A percentile compares a stretch with the other conserved stretches of the same genome.
phyloP scores from a whole-genome alignment of 2,797 vertebrate genomes.

The Knipowitschia caucasica region DNA sequence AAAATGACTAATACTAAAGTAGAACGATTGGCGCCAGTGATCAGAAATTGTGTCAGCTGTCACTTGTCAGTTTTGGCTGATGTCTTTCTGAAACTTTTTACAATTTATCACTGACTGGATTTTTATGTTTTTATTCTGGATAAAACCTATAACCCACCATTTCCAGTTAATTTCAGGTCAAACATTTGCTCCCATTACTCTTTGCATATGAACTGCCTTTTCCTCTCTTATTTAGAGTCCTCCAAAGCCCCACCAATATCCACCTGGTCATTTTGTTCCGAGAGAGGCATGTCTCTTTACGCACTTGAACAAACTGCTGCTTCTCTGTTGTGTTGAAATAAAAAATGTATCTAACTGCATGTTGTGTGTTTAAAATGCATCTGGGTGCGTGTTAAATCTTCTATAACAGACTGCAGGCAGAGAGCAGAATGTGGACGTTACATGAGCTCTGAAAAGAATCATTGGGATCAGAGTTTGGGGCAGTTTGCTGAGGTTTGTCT shows the following conservation, averaged over 20 bases:
- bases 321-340: conserved; percentile 26
- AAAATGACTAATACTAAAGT: too few species aligned
- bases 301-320: conserved; percentile 36
- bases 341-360: conserved; percentile 61
- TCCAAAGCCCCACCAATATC: conserved; percentile 66
- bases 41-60: too few species aligned
- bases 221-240: conserved; percentile 66
- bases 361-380: conserved; percentile 39
- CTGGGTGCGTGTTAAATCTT: conserved; percentile 13
- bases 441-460: too few species aligned
- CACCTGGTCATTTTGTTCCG: conserved; percentile 72
- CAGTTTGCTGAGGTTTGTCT: too few species aligned
- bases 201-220: conserved; percentile 40
- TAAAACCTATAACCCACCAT: not conserved
- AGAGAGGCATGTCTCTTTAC: conserved; percentile 74
- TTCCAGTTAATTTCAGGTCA: not conserved
- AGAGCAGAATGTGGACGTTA: conserved; percentile 47
- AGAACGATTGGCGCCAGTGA: too few species aligned
- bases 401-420: conserved; percentile 33
- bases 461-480: too few species aligned
- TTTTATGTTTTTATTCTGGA: too few species aligned
- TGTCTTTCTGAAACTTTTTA: too few species aligned
- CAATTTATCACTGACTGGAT: too few species aligned
- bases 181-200: conserved; percentile 19
- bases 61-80: too few species aligned